Evolutionary conservation across 2,797 vertebrate species (phyloP).

Genomic region (Erethizon dorsatum): DNA sequence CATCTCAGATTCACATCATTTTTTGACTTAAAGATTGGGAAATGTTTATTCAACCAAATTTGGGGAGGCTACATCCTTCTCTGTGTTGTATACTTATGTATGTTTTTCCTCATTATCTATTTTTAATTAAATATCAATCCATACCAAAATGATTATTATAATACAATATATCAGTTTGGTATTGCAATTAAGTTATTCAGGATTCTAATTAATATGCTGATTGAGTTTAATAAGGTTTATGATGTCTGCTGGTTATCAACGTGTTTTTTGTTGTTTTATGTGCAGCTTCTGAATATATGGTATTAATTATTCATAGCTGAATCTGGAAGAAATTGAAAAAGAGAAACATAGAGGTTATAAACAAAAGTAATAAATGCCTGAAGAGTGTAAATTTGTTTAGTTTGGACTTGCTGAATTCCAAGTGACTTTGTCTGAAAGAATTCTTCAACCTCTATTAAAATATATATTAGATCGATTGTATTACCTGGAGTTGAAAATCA

Average conservation of each 20-base stretch:
- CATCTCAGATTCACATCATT: conserved; percentile 57
- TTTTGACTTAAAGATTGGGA: conserved; percentile 58
- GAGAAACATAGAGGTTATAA: conserved; percentile 80
- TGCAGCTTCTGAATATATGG: conserved; percentile 78
- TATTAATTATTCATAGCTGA: conserved; percentile 87
- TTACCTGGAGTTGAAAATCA: background rate
- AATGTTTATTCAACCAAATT: background rate
- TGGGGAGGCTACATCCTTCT: conserved; percentile 16
- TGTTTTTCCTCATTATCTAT: conserved; percentile 83
- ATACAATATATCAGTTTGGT: conserved; percentile 89
- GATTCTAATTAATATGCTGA: conserved; percentile 89
- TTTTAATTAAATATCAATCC: conserved; percentile 90
- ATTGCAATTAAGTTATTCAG: conserved; percentile 90
- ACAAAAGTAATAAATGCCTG: conserved; percentile 53
- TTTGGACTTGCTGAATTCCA: background rate
- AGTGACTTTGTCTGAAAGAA: conserved; percentile 7
- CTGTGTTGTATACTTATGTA: background rate
- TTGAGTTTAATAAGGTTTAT: conserved; percentile 88
- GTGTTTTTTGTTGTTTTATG: conserved; percentile 82
- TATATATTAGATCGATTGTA: background rate
- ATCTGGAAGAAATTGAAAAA: conserved; percentile 82
- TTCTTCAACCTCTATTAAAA: conserved; percentile 32
- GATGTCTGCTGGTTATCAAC: conserved; percentile 80
- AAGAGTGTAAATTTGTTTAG: conserved; percentile 56
- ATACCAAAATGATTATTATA: conserved; percentile 90